Percentiles rank a stretch among this genome's conserved stretches.
Conservation (phyloP, 2,797 vertebrate species). For the Balearica regulorum region DNA sequence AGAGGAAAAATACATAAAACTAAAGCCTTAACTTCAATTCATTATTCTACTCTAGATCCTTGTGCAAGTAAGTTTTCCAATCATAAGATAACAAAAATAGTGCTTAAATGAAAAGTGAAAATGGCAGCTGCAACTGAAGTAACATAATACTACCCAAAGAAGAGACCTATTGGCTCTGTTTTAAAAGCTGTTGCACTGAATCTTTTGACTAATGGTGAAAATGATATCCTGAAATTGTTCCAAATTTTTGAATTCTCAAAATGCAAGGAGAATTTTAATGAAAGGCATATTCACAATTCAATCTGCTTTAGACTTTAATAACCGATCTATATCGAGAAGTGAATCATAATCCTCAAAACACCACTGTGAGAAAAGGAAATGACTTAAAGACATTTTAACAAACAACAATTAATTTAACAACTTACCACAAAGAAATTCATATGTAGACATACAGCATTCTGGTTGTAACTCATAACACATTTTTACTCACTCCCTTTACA, state of each 20-base stretch:
- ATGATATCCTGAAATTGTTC: neutral
- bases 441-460: neutral
- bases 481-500: constrained; percentile 30
- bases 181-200: neutral
- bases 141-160: neutral
- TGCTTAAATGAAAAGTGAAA: neutral
- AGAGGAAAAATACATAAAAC: neutral
- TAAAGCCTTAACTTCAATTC: neutral
- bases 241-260: neutral
- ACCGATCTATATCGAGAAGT: neutral
- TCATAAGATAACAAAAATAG: neutral
- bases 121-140: neutral
- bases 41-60: neutral
- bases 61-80: neutral
- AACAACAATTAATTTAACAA: constrained; percentile 58
- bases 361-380: constrained; percentile 13
- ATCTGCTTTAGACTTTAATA: neutral
- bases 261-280: neutral
- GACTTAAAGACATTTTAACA: constrained; percentile 22
- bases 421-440: constrained; percentile 38
- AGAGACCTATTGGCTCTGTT: neutral
- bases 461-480: neutral
- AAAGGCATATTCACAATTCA: neutral
- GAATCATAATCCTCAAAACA: constrained; percentile 24
- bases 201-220: neutral